These are phyloP conservation scores for Amaurobius ferox DNA, from an alignment of 2,888 invertebrate species.

Conservation along the genomic window DNA sequence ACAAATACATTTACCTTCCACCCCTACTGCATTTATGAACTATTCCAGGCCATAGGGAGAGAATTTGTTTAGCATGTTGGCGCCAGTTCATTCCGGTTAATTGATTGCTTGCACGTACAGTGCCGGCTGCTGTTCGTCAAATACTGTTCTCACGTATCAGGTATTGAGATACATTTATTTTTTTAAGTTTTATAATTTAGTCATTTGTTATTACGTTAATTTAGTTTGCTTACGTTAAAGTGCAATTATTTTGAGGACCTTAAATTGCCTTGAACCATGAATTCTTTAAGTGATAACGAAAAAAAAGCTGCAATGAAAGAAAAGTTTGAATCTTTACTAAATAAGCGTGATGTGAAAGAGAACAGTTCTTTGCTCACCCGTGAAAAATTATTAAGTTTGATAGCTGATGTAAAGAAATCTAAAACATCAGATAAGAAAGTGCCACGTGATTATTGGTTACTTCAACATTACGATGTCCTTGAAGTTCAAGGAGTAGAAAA, in stretches of 20 bases:
- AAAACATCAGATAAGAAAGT: slow-evolving; percentile 66
- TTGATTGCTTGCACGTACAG: no score
- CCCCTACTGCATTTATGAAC: slow-evolving; percentile 61
- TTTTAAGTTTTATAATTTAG: no score
- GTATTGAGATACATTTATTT: no score
- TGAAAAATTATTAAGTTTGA: slow-evolving; percentile 65
- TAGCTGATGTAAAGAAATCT: slow-evolving; percentile 65
- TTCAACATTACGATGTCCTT: slow-evolving; percentile 62
- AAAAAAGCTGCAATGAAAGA: slow-evolving; percentile 51
- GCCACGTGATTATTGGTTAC: slow-evolving; percentile 68
- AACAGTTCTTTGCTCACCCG: slow-evolving; percentile 64
- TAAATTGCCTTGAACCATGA: no score
- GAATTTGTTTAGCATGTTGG: slow-evolving; percentile 43
- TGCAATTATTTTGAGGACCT: no score
- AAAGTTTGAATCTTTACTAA: slow-evolving; percentile 65
- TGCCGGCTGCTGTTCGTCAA: no score
- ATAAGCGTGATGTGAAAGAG: slow-evolving; percentile 66
- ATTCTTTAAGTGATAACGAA: no score
- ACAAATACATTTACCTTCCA: slow-evolving; percentile 59
- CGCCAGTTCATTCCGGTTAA: no score
- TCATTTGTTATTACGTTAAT: no score
- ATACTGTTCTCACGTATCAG: no score
- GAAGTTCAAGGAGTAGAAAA: no score
- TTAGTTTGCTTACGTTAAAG: no score
- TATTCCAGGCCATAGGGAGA: slow-evolving; percentile 52